These are phyloP conservation scores for Ptilodon capucinus DNA, from an alignment of 2,888 invertebrate species.

Conservation along the genomic window DNA sequence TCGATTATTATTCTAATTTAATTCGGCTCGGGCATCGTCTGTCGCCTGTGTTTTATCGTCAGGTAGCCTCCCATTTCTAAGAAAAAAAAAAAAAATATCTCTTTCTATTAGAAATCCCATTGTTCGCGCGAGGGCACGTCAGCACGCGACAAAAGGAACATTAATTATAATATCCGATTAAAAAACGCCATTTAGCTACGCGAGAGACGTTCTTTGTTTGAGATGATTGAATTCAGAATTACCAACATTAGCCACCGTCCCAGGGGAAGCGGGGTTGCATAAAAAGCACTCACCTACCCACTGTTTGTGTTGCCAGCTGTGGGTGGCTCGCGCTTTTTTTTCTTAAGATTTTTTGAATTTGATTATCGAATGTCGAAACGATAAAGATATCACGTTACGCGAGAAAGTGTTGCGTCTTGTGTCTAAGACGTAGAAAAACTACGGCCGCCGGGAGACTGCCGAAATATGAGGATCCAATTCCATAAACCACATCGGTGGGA, in stretches of 20 bases:
- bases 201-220: slow-evolving; percentile 78
- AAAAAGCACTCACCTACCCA: slow-evolving; percentile 49
- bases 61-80: slow-evolving; percentile 78
- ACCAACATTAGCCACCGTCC: slow-evolving; percentile 71
- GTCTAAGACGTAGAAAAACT: slow-evolving; percentile 66
- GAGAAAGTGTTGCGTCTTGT: slow-evolving; percentile 57
- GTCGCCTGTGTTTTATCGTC: slow-evolving; percentile 78
- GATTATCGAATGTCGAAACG: slow-evolving; percentile 44
- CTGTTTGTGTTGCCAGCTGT: slow-evolving; percentile 47
- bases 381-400: slow-evolving; percentile 71
- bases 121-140: slow-evolving; percentile 81
- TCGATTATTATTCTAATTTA: slow-evolving; percentile 77
- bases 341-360: slow-evolving; percentile 36
- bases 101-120: slow-evolving; percentile 80
- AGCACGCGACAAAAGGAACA: slow-evolving; percentile 83
- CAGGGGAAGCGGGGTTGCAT: slow-evolving; percentile 50
- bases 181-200: slow-evolving; percentile 80
- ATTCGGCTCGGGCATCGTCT: slow-evolving; percentile 65
- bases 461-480: slow-evolving; percentile 81
- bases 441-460: slow-evolving; percentile 74
- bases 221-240: slow-evolving; percentile 80
- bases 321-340: slow-evolving; percentile 42
- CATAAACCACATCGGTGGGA: slow-evolving; percentile 79
- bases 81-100: slow-evolving; percentile 80
- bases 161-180: slow-evolving; percentile 84